These are phyloP conservation scores for Rynchops niger DNA, from an alignment of 2,113 vertebrate genomes.

Conservation along the genomic window DNA sequence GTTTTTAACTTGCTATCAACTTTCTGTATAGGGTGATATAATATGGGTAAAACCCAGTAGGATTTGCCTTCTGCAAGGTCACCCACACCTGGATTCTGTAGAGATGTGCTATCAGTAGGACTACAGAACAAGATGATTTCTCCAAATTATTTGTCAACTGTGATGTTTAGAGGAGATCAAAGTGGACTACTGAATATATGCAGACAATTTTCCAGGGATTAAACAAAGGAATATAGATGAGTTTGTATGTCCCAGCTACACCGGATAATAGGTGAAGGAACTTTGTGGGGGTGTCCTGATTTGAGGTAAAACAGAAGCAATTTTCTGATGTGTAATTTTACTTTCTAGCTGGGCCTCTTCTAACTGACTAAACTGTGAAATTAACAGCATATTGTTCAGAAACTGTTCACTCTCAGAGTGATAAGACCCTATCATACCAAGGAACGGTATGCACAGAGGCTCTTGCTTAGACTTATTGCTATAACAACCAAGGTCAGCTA, in stretches of 20 bases:
- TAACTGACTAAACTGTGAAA: too few relatives aligned
- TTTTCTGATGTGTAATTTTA: too few relatives aligned
- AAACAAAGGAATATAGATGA: not conserved
- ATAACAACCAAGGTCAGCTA: too few relatives aligned
- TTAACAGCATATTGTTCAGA: too few relatives aligned
- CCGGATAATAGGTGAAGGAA: not conserved
- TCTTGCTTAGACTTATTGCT: too few relatives aligned
- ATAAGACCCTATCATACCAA: too few relatives aligned
- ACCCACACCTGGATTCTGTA: not conserved
- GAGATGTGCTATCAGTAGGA: not conserved
- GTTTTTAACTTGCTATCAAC: not conserved
- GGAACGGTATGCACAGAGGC: too few relatives aligned
- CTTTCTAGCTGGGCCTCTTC: too few relatives aligned
- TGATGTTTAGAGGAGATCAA: not conserved
- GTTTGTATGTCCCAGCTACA: not conserved
- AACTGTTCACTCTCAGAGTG: too few relatives aligned
- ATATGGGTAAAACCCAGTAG: not conserved
- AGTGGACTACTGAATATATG: not conserved
- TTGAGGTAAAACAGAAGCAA: too few relatives aligned
- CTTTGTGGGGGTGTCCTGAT: not conserved
- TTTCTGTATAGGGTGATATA: not conserved
- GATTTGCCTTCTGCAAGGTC: not conserved
- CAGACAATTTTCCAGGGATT: not conserved
- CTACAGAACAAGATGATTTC: not conserved
- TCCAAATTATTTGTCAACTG: not conserved